Evolutionary conservation across 2,113 vertebrate genomes (phyloP), one percentile per base, ranked within the genome.

Genomic region (Otus sunia): DNA sequence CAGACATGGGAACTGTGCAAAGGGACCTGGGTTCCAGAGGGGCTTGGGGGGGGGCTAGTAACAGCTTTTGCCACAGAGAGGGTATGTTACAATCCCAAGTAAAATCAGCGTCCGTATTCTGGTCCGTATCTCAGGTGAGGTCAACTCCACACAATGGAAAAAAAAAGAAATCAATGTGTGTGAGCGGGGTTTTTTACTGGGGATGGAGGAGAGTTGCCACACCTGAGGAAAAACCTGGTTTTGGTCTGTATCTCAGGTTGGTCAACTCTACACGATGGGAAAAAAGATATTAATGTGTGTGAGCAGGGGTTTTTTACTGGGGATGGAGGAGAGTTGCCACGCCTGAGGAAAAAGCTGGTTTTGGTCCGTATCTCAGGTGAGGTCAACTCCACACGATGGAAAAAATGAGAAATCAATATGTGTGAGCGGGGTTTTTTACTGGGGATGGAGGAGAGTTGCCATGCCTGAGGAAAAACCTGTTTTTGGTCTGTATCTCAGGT

Each of bases 141-240:
- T 32, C 15, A 69, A 21, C 30, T 18, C 4, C 9, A 39, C 10
- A 6, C 0, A 1, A 39, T 5, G 25, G 9, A 50, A 50, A 67
- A 45, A 67, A 45, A 41, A 62, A 52, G 1, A 58, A 27, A 21
- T 39, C 3, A 16, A 13, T 8, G 20, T 8, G 12, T 18, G 15
- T 14, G n/a, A 74, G 12, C 52, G 3, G 11, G 2, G 0, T 0
- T 45, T 37, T 47, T 50, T n/a, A 12, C 19, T 12, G 43, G 36
- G 18, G 15, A 39, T 58, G 20, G 34, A 50, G n/a, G 18, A 25
- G 9, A 45, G 41, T 9, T 73, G 39, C 36, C 12, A 39, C 17
- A 30, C 4, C 10, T 26, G 27, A 73, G 53, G 29, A 66, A 39
- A 63, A 71, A 8, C 15, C n/a, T 39, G 5, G 18, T 43, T 63